Evolutionary conservation across 2,797 vertebrate species (phyloP), one percentile per base, ranked within the genome.

Genomic region (Pelochelys cantorii): DNA sequence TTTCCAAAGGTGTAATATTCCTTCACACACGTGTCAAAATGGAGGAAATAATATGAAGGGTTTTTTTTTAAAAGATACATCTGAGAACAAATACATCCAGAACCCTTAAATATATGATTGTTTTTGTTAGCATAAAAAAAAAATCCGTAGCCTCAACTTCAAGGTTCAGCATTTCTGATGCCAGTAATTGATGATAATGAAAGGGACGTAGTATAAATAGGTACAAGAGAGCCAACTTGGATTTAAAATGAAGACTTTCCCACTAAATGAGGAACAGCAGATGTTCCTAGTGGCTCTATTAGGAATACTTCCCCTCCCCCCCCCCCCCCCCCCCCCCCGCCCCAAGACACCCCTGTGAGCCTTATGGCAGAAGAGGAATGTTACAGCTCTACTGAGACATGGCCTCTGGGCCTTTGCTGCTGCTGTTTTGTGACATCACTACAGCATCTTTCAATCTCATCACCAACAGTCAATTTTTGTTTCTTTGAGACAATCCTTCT

Each of bases 71-170:
- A 56, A 80, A 34, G 42, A 59, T 81, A 5, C 0, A 0, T 4
- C 11, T 4, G 25, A 77, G 42, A 27, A 52, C 52, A 77, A 77
- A 77, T 77, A 52, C 23, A 7, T 12, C 42, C 37, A 52, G 25
- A 52, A 77, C 13, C 25, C 52, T 34, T 34, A 42, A 54, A 91
- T n/a, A 27, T 5, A 0, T 78, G 81, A 60, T 87, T 91, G 37
- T 79, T 92, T 95, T 93, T 83, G 5, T 85, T 48, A 90, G 23
- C n/a, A 91, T 84, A 59, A 95, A 81, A 75, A 87, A 77, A 77
- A 87, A 20, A 10, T 83, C 93, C 90, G 25, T 17, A 89, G 91
- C n/a, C 17, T 7, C 8, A 85, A 34, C 34, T 87, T 88, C 88
- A 93, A 83, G 79, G 83, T 84, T 87, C 77, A 83, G 71, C 1